Conservation (phyloP, 1,140 invertebrate species). For the Pristionchus pacificus region DNA sequence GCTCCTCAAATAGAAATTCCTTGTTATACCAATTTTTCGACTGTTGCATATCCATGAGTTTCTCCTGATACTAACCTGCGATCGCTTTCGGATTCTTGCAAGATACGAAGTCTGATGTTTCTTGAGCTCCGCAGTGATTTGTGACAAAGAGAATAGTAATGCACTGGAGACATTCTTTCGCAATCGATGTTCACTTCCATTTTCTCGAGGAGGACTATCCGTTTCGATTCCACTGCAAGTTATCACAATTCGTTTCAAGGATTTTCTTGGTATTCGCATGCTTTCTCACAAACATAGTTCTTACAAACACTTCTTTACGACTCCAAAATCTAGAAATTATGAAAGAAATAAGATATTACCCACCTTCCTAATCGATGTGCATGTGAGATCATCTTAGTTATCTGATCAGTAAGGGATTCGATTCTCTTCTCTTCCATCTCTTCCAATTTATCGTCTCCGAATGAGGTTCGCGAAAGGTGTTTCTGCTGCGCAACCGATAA, state of each 20-base stretch:
- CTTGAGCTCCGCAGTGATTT: slow-evolving; percentile 38
- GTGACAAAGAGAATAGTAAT: slow-evolving; percentile 58
- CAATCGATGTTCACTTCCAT: slow-evolving; percentile 42
- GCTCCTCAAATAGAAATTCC: neutral
- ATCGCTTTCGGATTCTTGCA: slow-evolving; percentile 12
- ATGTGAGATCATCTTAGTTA: slow-evolving; percentile 34
- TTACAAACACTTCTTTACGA: neutral
- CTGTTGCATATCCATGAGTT: neutral
- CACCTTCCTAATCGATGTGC: slow-evolving; percentile 31
- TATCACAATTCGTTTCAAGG: neutral
- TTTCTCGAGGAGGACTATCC: slow-evolving; percentile 41
- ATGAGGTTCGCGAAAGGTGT: slow-evolving; percentile 32
- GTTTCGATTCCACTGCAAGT: slow-evolving; percentile 16
- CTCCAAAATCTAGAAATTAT: neutral
- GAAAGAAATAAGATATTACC: neutral
- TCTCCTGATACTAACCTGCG: neutral
- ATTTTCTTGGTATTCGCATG: neutral
- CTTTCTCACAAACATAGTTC: neutral
- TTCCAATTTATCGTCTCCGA: slow-evolving; percentile 36
- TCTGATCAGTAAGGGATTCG: slow-evolving; percentile 25
- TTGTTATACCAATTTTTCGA: slow-evolving; percentile 11
- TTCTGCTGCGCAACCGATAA: slow-evolving; percentile 25
- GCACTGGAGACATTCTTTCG: slow-evolving; percentile 59
- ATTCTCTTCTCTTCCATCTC: slow-evolving; percentile 28
- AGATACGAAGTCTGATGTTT: slow-evolving; percentile 17